These are phyloP conservation scores for Hanleya hanleyi DNA, from an alignment of 2,888 invertebrate genomes.

Conservation along the genomic window DNA sequence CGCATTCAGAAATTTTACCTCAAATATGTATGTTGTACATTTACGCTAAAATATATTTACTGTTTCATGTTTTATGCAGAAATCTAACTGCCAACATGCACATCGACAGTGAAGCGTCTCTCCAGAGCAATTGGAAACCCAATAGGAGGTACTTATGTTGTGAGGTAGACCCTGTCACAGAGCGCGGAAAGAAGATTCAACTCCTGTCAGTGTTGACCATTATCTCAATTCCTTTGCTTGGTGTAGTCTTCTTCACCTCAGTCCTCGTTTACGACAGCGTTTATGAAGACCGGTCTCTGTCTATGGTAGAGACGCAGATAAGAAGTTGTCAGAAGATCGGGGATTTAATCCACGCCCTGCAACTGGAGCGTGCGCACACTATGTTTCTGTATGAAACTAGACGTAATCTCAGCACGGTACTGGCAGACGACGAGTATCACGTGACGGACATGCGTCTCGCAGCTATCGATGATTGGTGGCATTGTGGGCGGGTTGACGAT, in stretches of 20 bases:
- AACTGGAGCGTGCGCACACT: slow-evolving; percentile 23
- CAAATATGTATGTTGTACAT: too few species aligned
- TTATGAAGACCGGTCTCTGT: neutral
- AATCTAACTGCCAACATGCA: neutral
- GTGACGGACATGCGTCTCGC: neutral
- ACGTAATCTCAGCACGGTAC: neutral
- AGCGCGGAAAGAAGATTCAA: slow-evolving; percentile 17
- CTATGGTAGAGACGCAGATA: slow-evolving; percentile 5
- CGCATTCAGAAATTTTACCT: too few species aligned
- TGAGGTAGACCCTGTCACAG: slow-evolving; percentile 25
- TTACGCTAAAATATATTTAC: too few species aligned
- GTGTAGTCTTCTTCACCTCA: slow-evolving; percentile 19
- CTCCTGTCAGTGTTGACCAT: slow-evolving; percentile 15
- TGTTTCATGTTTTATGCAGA: neutral
- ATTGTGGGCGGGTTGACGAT: neutral
- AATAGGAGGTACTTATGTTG: slow-evolving; percentile 7
- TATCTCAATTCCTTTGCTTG: slow-evolving; percentile 20
- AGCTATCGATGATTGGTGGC: neutral
- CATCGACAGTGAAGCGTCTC: neutral
- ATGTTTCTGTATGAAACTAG: slow-evolving; percentile 7
- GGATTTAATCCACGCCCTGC: slow-evolving; percentile 22
- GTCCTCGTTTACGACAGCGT: neutral
- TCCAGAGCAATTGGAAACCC: neutral
- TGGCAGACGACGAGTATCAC: neutral
- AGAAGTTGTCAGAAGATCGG: slow-evolving; percentile 16